A percentile compares a stretch with the other conserved stretches of the same genome.
These are phyloP conservation scores for Hypselothyrea guttata DNA, from an alignment of 2,888 invertebrate species.

Conservation along the genomic window DNA sequence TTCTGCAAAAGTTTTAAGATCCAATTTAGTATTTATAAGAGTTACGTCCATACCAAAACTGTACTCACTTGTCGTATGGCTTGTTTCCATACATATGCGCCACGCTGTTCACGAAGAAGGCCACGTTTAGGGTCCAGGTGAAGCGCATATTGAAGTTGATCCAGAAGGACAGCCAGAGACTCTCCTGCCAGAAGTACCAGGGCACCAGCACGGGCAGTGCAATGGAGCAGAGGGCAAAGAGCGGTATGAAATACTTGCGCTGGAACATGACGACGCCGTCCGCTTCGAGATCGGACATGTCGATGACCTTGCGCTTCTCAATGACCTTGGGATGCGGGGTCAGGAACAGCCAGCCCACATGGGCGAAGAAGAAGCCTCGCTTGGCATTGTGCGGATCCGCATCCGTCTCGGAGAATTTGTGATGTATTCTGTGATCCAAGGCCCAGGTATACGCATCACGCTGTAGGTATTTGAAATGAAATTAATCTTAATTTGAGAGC, in stretches of 20 bases:
- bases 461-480: constrained; percentile 80
- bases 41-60: too few relatives aligned
- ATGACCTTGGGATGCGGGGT: constrained; percentile 92
- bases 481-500: not conserved
- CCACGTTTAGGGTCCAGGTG: constrained; percentile 92
- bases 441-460: constrained; percentile 93
- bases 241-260: constrained; percentile 88
- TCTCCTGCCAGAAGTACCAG: constrained; percentile 92
- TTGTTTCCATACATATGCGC: constrained; percentile 96
- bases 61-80: constrained; percentile 92
- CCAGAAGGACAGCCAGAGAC: constrained; percentile 90
- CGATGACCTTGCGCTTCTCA: constrained; percentile 86
- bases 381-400: constrained; percentile 89
- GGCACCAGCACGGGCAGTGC: constrained; percentile 89
- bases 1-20: constrained; percentile 82
- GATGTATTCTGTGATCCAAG: constrained; percentile 93
- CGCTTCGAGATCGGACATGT: constrained; percentile 87
- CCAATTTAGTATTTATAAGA: too few relatives aligned
- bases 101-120: constrained; percentile 96
- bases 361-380: constrained; percentile 94
- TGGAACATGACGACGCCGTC: constrained; percentile 91
- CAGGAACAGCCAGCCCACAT: constrained; percentile 94
- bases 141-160: constrained; percentile 93
- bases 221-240: constrained; percentile 88
- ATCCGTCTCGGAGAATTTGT: constrained; percentile 93